Percentiles rank a stretch among this genome's conserved stretches.
These are phyloP conservation scores for Chascanopsetta lugubris DNA, from an alignment of 2,113 vertebrate genomes.

Conservation along the genomic window DNA sequence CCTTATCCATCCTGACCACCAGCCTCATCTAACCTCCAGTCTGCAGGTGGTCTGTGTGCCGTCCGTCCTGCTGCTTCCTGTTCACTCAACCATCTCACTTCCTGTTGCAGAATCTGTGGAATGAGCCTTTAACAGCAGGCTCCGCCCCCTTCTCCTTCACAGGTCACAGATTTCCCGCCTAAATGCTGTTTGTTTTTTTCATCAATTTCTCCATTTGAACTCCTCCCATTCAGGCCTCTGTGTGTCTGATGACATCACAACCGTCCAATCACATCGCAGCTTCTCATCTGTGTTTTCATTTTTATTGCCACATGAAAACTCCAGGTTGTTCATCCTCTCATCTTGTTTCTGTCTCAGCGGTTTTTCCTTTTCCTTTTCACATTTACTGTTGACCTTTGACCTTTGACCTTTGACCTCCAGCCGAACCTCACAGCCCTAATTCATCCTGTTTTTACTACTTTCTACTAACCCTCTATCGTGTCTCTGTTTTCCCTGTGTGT, in stretches of 20 bases:
- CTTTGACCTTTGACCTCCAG: constrained; percentile 18
- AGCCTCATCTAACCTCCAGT: background rate
- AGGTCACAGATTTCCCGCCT: too few species aligned
- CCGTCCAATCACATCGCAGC: background rate
- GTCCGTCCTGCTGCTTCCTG: background rate
- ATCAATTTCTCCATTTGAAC: background rate
- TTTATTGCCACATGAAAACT: too few species aligned
- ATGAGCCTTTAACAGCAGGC: too few species aligned
- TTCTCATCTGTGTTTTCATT: background rate
- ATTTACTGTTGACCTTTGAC: background rate
- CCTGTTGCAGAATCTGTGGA: too few species aligned
- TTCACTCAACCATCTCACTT: constrained; percentile 13
- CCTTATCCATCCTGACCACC: background rate
- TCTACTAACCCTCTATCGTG: constrained; percentile 41
- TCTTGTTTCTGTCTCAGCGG: background rate
- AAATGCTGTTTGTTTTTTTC: too few species aligned
- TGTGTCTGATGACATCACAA: too few species aligned
- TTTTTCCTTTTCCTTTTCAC: constrained; percentile 8
- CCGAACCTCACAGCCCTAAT: constrained; percentile 7
- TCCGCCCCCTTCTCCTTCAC: too few species aligned
- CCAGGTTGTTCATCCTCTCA: too few species aligned
- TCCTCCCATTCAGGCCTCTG: background rate
- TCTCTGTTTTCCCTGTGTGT: constrained; percentile 29
- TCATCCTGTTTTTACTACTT: background rate
- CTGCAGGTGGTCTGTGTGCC: background rate